Evolutionary conservation across 2,113 vertebrate genomes (phyloP).

Genomic region (Coreoperca whiteheadi): DNA sequence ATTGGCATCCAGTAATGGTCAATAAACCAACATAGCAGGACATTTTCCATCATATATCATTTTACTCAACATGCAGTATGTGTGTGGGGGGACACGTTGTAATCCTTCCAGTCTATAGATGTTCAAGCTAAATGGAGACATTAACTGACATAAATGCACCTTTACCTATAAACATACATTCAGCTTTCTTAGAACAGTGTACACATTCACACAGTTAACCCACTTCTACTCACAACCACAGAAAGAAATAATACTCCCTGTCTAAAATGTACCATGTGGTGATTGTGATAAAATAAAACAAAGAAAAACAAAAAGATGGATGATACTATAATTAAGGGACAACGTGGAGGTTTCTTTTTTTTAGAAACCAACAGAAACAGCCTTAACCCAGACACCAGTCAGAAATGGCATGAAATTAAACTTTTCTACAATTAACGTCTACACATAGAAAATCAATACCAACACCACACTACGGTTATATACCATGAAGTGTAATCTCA

Average conservation of each 20-base stretch:
- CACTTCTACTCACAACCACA: neutral
- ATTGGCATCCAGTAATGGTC: neutral
- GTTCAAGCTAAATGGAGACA: constrained; percentile 29
- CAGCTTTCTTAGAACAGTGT: too few relatives aligned
- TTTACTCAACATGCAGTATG: constrained; percentile 6
- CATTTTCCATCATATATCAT: constrained; percentile 13
- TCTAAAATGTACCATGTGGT: neutral
- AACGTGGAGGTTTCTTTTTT: too few relatives aligned
- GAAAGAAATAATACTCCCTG: neutral
- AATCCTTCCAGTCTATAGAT: constrained; percentile 18
- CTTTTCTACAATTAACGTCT: constrained; percentile 3
- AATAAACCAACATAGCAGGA: constrained; percentile 7
- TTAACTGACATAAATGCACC: neutral
- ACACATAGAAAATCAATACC: constrained; percentile 28
- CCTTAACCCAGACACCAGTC: neutral
- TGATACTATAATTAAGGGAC: neutral
- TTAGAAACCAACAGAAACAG: neutral
- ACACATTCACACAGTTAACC: too few relatives aligned
- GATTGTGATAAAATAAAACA: neutral
- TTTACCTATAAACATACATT: constrained; percentile 15
- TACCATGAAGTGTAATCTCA: neutral
- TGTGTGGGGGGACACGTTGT: constrained; percentile 3
- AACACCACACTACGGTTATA: constrained; percentile 3
- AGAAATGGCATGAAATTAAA: neutral
- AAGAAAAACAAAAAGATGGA: neutral